These are phyloP conservation scores for Tipula confusa DNA, from an alignment of 2,888 invertebrate species.

Conservation along the genomic window DNA sequence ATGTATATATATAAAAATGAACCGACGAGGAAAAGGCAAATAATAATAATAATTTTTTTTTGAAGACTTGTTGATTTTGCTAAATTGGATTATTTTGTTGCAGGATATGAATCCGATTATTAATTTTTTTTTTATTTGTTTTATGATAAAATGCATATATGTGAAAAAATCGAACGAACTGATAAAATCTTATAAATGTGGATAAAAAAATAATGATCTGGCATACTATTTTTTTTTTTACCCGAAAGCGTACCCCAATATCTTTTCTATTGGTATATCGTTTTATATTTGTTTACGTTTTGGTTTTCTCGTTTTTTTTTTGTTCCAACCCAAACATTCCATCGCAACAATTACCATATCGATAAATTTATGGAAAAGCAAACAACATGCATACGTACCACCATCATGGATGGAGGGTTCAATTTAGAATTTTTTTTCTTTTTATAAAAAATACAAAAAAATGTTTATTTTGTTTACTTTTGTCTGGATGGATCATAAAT, in stretches of 20 bases:
- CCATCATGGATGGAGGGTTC: constrained; percentile 13
- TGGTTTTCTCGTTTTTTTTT: background rate
- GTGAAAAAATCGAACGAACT: background rate
- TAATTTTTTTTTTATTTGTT: background rate
- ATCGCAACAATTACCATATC: constrained; percentile 12
- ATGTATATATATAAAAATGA: background rate
- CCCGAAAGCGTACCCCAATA: background rate
- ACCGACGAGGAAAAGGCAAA: background rate
- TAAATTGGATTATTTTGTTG: constrained; percentile 29
- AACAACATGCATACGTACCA: background rate
- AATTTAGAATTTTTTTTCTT: background rate
- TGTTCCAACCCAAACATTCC: constrained; percentile 12
- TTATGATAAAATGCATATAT: background rate
- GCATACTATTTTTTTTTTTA: background rate
- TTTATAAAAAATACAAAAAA: background rate
- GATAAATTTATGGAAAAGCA: constrained; percentile 20
- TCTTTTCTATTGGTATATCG: background rate
- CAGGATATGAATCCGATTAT: background rate
- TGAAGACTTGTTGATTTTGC: constrained; percentile 29
- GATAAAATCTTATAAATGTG: background rate
- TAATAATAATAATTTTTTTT: background rate
- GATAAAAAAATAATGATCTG: background rate
- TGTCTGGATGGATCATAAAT: constrained; percentile 29
- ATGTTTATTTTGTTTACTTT: constrained; percentile 21
- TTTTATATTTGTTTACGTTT: constrained; percentile 16